Base-by-base conservation (phyloP, 2,113 vertebrate genomes). In the Podarcis cretensis region DNA sequence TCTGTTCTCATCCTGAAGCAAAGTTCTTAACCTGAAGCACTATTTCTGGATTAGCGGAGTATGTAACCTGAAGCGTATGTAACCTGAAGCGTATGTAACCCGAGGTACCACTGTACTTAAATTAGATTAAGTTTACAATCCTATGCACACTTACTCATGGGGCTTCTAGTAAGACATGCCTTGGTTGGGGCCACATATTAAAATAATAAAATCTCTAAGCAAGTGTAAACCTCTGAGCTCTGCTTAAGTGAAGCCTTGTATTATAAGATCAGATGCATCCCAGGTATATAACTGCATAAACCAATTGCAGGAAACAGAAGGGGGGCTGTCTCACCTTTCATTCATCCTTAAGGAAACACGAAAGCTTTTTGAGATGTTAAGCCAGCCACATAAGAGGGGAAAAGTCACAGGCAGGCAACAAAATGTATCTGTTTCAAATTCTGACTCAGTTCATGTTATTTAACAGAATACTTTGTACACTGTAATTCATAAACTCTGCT, bases 381-480 rank as follows among this genome's bases (percentile, higher is more conserved):
- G 68, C 4, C 91, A 88, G 63, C 74, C 40, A 14, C 1, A 40
- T 1, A 25, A 82, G 76, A 87, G 92, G 86, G 43, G 87, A 91
- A 93, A 92, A 87, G 89, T 94, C 81, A 87, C 90, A 89, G 63
- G 80, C 66, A 93, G 85, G 94, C 93, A 91, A 91, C 76, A 30
- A 90, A 93, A 89, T 27, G 66, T 63, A 76, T 83, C 79, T 85
- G 25, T 90, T 32, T 87, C 82, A 87, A 87, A 84, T 92, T 95
- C 91, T 87, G 90, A 65, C 32, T 81, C 91, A 96, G 54, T 32
- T n/a, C 14, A 86, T 76, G 92, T 88, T n/a, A 85, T 92, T 91
- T 91, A 90, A 81, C 14, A 87, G 87, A 94, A 90, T 35, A 3
- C 83, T 92, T 77, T 90, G 0, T 92, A 92, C 90, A 78, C 91